Conservation (phyloP, 2,888 invertebrate species). For the Limnephilus auricula region DNA sequence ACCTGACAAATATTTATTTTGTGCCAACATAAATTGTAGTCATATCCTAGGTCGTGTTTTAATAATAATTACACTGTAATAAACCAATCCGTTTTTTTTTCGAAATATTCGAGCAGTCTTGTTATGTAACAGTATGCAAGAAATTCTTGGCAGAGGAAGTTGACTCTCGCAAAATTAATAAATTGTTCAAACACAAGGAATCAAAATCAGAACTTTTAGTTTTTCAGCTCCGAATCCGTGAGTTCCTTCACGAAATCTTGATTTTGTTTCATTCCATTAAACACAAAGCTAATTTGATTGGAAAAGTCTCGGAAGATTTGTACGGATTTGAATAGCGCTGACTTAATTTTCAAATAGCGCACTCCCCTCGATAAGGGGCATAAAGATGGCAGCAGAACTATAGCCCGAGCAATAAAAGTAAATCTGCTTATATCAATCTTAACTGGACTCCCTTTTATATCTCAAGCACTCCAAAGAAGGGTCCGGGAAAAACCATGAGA, state of each 20-base stretch:
- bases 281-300: conserved; percentile 36
- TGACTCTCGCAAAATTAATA: not conserved
- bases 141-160: not conserved
- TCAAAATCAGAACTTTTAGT: not conserved
- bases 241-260: conserved; percentile 19
- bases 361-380: not conserved
- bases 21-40: too few species aligned
- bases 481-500: not conserved
- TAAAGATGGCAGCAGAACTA: conserved; percentile 30
- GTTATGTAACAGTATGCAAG: not conserved
- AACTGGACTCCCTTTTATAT: conserved; percentile 42
- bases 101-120: too few species aligned
- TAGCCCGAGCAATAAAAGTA: conserved; percentile 60
- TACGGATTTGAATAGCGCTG: conserved; percentile 42
- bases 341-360: conserved; percentile 36
- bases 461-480: not conserved
- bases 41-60: not conserved
- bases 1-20: too few species aligned
- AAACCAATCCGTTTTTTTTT: not conserved
- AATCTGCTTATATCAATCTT: conserved; percentile 64
- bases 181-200: not conserved
- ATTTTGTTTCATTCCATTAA: conserved; percentile 38
- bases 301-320: conserved; percentile 38
- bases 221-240: not conserved
- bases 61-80: not conserved